Conservation (phyloP, 2,113 vertebrate species). For the Tor tambroides region DNA sequence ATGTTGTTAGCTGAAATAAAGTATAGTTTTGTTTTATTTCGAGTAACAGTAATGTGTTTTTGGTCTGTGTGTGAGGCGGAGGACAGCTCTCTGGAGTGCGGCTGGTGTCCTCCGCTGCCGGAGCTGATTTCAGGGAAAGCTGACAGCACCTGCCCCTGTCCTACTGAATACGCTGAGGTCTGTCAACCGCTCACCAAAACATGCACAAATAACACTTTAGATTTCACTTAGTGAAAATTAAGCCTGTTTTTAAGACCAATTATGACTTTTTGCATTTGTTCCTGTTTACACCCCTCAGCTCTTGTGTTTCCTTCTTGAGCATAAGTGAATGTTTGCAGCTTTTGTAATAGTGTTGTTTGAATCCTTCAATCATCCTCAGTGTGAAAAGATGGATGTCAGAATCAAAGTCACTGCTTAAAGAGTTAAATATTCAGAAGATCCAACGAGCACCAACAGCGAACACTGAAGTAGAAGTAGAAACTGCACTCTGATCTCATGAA, state of each 20-base stretch:
- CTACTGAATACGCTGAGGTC: constrained; percentile 80
- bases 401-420: neutral
- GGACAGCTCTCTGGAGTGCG: constrained; percentile 70
- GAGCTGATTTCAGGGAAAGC: constrained; percentile 82
- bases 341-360: too few species aligned
- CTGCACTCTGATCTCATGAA: too few species aligned
- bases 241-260: neutral
- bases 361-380: too few species aligned
- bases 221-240: neutral
- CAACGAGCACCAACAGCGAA: neutral
- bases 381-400: neutral
- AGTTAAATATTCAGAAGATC: too few species aligned
- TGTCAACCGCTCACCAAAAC: neutral
- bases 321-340: too few species aligned
- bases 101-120: constrained; percentile 77
- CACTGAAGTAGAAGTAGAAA: too few species aligned
- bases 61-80: constrained; percentile 68
- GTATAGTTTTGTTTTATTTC: neutral
- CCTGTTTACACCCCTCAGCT: too few species aligned
- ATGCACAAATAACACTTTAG: neutral
- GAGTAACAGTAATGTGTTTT: neutral
- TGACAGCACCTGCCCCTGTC: constrained; percentile 81
- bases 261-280: too few species aligned
- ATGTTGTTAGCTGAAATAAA: too few species aligned
- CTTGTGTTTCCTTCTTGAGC: too few species aligned